phyloP scores from a whole-genome alignment of 2,113 vertebrate genomes.

The Rattus rattus region DNA sequence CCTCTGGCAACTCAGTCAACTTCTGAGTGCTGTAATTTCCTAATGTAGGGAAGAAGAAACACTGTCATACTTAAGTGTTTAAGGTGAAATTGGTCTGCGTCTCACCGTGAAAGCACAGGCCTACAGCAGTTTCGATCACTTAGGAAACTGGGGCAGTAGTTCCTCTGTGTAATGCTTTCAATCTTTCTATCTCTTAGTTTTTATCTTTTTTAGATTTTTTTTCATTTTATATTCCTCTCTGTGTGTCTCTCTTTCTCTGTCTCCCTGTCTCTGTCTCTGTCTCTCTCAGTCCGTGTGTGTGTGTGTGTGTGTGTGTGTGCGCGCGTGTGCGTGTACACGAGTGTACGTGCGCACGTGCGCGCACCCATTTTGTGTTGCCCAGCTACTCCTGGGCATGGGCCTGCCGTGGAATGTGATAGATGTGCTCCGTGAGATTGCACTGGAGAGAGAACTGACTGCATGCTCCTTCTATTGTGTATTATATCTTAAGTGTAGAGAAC shows the following conservation, averaged over 20 bases:
- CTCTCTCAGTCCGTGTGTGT: too few relatives aligned
- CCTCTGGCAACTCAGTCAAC: not conserved
- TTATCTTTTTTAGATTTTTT: not conserved
- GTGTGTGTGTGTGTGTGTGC: too few relatives aligned
- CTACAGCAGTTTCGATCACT: not conserved
- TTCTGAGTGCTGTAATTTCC: not conserved
- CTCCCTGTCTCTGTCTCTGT: too few relatives aligned
- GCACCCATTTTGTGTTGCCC: not conserved
- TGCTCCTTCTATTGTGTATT: not conserved
- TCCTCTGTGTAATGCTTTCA: not conserved
- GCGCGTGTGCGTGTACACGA: too few relatives aligned
- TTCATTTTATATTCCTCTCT: too few relatives aligned
- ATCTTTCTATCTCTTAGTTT: not conserved
- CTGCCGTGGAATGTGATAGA: not conserved
- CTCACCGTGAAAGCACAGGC: not conserved
- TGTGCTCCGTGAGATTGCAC: not conserved
- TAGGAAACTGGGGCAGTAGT: slow-evolving; percentile 1
- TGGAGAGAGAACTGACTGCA: not conserved
- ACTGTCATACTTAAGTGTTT: not conserved
- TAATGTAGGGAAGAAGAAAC: not conserved
- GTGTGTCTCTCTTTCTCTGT: too few relatives aligned
- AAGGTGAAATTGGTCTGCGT: not conserved
- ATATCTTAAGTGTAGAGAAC: not conserved
- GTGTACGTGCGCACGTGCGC: too few relatives aligned
- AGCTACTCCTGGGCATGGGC: not conserved